Base-by-base conservation (phyloP, 2,113 vertebrate genomes). In the Odobenus rosmarus region DNA sequence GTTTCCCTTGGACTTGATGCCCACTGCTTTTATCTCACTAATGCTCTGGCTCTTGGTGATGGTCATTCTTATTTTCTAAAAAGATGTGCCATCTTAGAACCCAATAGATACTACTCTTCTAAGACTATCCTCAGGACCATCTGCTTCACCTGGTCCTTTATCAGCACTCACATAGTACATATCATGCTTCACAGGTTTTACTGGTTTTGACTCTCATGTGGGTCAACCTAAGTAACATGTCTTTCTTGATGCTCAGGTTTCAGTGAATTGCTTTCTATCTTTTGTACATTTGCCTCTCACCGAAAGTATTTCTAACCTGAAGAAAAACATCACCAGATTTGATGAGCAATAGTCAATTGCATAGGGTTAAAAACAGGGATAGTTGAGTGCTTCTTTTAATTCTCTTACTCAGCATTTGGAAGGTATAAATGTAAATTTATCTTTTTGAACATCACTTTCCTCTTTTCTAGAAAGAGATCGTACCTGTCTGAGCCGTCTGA, bases 181-280 rank as follows among this genome's bases (percentile, higher is more conserved):
- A 7, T 49, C 1, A 0, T 5, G 3, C 33, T 19, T 53, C 36
- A 4, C 14, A 33, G 15, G 1, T 3, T 24, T 12, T 33, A n/a
- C n/a, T 19, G 4, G 3, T 2, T 83, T 21, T 42, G 3, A 51
- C 7, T 51, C 23, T 61, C 13, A 2, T 14, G 6, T 2, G 39
- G 10, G 76, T 36, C 3, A 0, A 7, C 31, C 23, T 26, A 24
- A 61, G 49, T 19, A 69, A 3, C 21, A 15, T 39, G 31, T 23
- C 2, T 62, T 88, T 84, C 82, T 18, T 51, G 33, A 82, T 51
- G 57, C 12, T 31, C 24, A 36, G 12, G 18, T 95, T 87, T 83
- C 77, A 83, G 28, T 14, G 26, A 67, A 67, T 69, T 83, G 5
- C 12, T 1, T 83, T 69, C 31, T 71, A 61, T 53, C 13, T 76